Percentiles rank a stretch among this genome's conserved stretches.
Evolutionary conservation across 2,888 invertebrate genomes (phyloP).

Genomic region (Drosophila longiperda): DNA sequence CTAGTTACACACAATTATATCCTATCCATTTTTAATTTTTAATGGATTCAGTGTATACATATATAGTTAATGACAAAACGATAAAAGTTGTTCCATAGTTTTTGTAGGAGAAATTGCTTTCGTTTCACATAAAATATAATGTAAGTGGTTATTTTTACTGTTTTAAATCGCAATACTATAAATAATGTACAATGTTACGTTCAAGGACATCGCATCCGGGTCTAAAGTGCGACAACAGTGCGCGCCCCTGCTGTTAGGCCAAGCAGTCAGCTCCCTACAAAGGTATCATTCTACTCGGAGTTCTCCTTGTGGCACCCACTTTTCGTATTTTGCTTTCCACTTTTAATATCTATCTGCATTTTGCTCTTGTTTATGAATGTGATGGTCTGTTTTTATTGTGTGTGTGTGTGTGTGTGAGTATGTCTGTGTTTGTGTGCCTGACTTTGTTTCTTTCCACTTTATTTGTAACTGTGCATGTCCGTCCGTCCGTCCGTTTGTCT

Average conservation of each 20-base stretch:
- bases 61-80: background rate
- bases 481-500: constrained; percentile 15
- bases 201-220: constrained; percentile 67
- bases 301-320: constrained; percentile 43
- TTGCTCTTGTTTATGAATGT: constrained; percentile 15
- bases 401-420: constrained; percentile 33
- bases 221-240: constrained; percentile 43
- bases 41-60: background rate
- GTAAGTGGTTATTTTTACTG: background rate
- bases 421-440: constrained; percentile 4
- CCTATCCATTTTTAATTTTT: background rate
- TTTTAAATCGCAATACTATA: background rate
- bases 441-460: constrained; percentile 23
- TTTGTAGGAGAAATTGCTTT: background rate
- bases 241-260: constrained; percentile 5
- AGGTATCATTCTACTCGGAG: constrained; percentile 3
- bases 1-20: background rate
- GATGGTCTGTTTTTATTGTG: constrained; percentile 22
- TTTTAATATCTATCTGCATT: constrained; percentile 23
- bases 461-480: constrained; percentile 26
- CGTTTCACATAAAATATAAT: background rate
- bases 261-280: background rate
- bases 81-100: background rate
- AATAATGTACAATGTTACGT: background rate
- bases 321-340: constrained; percentile 11